phyloP scores from a whole-genome alignment of 2,113 vertebrate genomes.

The Chaetorhynchus papuensis region DNA sequence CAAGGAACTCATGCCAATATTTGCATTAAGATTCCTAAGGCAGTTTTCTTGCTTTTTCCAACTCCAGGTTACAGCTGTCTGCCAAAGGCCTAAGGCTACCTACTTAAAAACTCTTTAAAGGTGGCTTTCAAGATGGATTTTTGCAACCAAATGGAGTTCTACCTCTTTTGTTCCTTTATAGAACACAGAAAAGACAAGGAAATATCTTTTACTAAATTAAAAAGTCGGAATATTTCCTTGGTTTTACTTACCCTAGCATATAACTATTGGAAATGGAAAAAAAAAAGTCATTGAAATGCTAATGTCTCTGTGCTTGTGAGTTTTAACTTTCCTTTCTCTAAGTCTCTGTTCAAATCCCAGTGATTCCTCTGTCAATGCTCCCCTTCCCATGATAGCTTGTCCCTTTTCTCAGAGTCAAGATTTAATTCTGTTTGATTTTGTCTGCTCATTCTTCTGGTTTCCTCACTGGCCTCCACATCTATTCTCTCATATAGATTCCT shows the following conservation, averaged over 20 bases:
- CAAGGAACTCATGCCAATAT: slow-evolving; percentile 4
- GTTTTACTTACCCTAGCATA: background rate
- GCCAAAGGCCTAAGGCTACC: background rate
- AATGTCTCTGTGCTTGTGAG: background rate
- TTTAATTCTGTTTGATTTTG: background rate
- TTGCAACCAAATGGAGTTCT: background rate
- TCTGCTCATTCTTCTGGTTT: background rate
- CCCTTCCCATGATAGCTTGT: background rate
- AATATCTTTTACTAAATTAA: background rate
- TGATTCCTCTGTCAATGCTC: background rate
- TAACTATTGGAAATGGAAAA: background rate
- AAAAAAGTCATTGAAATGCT: background rate
- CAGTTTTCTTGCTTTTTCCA: background rate
- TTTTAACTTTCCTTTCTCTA: background rate
- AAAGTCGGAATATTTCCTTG: background rate
- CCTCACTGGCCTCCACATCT: background rate
- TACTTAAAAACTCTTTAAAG: background rate
- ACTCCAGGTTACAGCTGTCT: background rate
- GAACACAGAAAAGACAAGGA: background rate
- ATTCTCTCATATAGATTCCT: background rate
- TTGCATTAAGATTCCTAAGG: slow-evolving; percentile 14
- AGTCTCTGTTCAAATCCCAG: background rate
- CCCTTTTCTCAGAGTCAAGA: background rate
- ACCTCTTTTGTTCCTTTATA: background rate
- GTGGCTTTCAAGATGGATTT: background rate